Conservation (phyloP, 2,113 vertebrate species). For the Leiothrix lutea region DNA sequence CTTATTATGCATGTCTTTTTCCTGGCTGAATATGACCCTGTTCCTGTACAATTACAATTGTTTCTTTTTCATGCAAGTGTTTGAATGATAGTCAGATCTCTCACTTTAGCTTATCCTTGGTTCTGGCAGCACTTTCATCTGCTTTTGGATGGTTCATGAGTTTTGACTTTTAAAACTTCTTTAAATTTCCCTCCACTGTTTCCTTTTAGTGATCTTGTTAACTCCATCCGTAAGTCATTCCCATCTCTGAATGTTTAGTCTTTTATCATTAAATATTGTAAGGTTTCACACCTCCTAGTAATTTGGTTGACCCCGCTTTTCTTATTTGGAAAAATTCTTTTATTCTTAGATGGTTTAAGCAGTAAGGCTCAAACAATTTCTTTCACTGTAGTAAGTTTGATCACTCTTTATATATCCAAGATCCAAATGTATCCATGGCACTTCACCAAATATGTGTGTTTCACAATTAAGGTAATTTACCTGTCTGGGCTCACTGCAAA, state of each 20-base stretch:
- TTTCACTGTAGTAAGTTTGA: background rate
- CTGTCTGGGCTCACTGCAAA: background rate
- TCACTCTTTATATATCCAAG: background rate
- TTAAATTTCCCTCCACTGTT: background rate
- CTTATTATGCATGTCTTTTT: background rate
- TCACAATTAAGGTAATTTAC: background rate
- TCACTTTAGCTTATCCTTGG: background rate
- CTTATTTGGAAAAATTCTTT: background rate
- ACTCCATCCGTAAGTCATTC: background rate
- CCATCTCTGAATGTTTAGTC: background rate
- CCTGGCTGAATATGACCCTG: background rate
- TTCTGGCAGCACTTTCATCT: background rate
- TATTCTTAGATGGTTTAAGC: background rate
- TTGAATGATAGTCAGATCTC: background rate
- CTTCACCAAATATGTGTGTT: background rate
- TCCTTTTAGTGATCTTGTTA: background rate
- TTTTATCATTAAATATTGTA: background rate
- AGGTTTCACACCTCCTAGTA: background rate
- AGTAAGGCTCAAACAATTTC: background rate
- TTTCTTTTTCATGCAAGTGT: background rate
- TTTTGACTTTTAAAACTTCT: background rate
- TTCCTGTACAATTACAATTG: background rate
- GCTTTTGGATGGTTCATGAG: background rate
- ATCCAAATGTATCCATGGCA: background rate
- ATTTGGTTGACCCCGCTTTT: background rate